phyloP scores from a whole-genome alignment of 64 coral and sea anemone genomes.

The Trachythela sp. region DNA sequence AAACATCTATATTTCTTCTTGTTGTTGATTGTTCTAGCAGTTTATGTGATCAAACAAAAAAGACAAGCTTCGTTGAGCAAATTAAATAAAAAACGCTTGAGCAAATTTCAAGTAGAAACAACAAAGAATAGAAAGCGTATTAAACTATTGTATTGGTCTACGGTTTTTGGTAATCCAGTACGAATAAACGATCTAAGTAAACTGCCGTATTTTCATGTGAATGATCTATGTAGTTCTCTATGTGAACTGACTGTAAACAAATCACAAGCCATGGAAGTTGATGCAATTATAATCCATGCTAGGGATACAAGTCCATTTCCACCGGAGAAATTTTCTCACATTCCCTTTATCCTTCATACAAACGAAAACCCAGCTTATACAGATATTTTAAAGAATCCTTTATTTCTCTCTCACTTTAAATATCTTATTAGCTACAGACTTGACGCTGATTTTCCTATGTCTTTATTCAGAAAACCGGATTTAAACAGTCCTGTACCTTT shows the following conservation, averaged over 20 bases:
- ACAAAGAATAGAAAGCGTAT: not conserved
- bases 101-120: not conserved
- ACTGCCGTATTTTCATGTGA: not conserved
- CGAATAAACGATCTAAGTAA: not conserved
- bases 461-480: not conserved
- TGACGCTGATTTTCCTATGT: not conserved
- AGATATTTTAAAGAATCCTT: not conserved
- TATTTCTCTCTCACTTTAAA: not conserved
- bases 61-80: not conserved
- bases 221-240: not conserved
- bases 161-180: not conserved
- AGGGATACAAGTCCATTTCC: constrained; percentile 3
- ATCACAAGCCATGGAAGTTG: not conserved
- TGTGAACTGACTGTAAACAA: constrained; percentile 4
- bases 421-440: not conserved
- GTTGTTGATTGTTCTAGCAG: not conserved
- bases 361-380: not conserved
- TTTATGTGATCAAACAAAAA: not conserved
- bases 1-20: not conserved
- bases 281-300: constrained; percentile 1
- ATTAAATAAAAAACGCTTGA: not conserved
- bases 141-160: not conserved
- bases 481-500: not conserved
- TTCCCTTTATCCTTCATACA: not conserved
- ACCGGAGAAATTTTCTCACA: not conserved